Evolutionary conservation across 2,797 vertebrate genomes (phyloP), one percentile per base, ranked within the genome.

Genomic region (Synaphobranchus kaupii): DNA sequence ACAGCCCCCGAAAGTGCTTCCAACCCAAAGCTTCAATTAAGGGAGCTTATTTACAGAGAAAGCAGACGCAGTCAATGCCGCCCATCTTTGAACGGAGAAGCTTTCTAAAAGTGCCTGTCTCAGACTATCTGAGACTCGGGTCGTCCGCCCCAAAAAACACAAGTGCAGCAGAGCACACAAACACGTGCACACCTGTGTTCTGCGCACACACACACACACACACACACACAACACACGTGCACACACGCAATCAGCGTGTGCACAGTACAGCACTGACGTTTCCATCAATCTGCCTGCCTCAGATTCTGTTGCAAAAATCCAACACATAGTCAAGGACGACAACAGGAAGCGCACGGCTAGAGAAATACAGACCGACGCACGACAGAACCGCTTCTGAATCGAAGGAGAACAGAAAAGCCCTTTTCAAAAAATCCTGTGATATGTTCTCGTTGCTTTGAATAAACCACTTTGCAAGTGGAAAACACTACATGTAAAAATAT

Each of bases 321-420:
- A 90, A 71, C 47, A 85, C 89, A 93, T 89, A 92, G 92, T 94
- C 92, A 76, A 60, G 5, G 7, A 28, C 12, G 15, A 47, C 17
- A 10, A 89, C 91, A 90, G 88, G 91, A 87, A 93, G 92, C 89
- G 86, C 86, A 84, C 88, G 91, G 92, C 90, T 89, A 28, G 68
- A 87, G 82, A 89, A 84, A 54, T 86, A 66, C 84, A 86, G 85
- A 91, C 88, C 28, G 31, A 28, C 47, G 22, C 50, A 66, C 54
- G 88, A 52, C 83, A 87, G 39, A 84, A 87, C 90, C 87, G 87
- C 89, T 88, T 85, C 84, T 76, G 89, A 86, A 52, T 73, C 56
- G 66, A 31, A 87, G n/a, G 89, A 87, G 85, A 92, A 90, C 88
- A 78, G 85, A 90, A 91, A 87, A 90, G 87, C 89, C 90, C 89